Evolutionary conservation across 1,140 invertebrate genomes (phyloP).

Genomic region (Platyscapa corneri): DNA sequence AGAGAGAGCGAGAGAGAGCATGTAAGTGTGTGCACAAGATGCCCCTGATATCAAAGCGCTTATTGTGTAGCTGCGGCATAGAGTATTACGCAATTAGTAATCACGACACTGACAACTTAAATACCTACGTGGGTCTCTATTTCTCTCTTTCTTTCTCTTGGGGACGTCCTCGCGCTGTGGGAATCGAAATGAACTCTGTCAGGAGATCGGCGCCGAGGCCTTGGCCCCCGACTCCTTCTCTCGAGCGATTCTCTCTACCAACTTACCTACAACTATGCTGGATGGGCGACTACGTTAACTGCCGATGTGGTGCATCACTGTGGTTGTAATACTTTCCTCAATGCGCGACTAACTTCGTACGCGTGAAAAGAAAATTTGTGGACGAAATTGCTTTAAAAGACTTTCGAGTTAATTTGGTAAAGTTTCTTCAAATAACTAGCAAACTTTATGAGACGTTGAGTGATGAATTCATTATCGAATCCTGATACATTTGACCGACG

Average conservation of each 20-base stretch:
- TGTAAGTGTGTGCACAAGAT: background rate
- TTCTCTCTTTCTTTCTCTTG: background rate
- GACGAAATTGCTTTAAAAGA: no score
- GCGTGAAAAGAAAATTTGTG: background rate
- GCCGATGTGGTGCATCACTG: background rate
- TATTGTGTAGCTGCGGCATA: background rate
- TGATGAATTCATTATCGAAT: no score
- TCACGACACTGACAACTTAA: constrained; percentile 47
- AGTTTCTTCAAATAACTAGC: no score
- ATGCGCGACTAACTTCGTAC: background rate
- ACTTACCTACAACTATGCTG: background rate
- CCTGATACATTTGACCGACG: no score
- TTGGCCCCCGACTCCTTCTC: constrained; percentile 37
- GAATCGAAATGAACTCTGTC: constrained; percentile 46
- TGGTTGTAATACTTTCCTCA: background rate
- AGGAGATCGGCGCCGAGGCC: constrained; percentile 42
- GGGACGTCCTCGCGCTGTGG: constrained; percentile 24
- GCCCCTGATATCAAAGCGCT: background rate
- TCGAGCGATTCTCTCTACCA: background rate
- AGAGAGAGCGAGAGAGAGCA: background rate
- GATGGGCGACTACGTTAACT: background rate
- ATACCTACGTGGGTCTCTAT: constrained; percentile 1
- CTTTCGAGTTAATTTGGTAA: no score
- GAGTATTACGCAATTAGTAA: constrained; percentile 36
- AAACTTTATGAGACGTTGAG: no score